phyloP scores from a whole-genome alignment of 2,797 vertebrate species.

The Glyptemys insculpta region DNA sequence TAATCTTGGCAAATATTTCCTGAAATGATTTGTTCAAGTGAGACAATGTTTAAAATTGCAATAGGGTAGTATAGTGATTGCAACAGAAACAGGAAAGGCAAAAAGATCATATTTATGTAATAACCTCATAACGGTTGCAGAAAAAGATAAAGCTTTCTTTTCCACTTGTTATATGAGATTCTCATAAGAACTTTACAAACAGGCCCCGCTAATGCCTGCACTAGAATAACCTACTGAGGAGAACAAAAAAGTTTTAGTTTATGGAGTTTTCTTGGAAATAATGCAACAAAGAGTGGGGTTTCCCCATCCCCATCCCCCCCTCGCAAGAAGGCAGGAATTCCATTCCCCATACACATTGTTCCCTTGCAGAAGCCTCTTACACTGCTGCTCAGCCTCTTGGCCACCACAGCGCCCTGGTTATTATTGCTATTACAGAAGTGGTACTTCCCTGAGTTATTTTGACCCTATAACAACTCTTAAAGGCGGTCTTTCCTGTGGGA shows the following conservation, averaged over 20 bases:
- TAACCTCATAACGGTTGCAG: not conserved
- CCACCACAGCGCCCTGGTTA: not conserved
- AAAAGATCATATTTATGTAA: not conserved
- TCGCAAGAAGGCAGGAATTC: not conserved
- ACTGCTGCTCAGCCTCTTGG: not conserved
- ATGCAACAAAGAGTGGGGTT: rapidly evolving
- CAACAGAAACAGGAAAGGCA: not conserved
- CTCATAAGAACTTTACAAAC: not conserved
- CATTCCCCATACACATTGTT: not conserved
- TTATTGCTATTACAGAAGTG: not conserved
- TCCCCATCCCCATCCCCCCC: no score
- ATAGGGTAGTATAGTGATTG: not conserved
- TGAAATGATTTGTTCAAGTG: not conserved
- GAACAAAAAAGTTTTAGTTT: not conserved
- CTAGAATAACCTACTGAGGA: not conserved
- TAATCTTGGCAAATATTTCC: not conserved
- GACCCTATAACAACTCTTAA: not conserved
- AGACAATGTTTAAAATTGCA: not conserved
- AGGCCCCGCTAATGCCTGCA: not conserved
- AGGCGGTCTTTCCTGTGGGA: not conserved
- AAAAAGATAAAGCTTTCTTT: no score
- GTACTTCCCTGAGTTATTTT: not conserved
- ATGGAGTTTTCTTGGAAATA: not conserved
- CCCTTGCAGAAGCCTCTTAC: not conserved
- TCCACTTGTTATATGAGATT: not conserved